Evolutionary conservation across 2,888 invertebrate genomes (phyloP), one percentile per base, ranked within the genome.

Genomic region (Ceratothoa steindachneri): DNA sequence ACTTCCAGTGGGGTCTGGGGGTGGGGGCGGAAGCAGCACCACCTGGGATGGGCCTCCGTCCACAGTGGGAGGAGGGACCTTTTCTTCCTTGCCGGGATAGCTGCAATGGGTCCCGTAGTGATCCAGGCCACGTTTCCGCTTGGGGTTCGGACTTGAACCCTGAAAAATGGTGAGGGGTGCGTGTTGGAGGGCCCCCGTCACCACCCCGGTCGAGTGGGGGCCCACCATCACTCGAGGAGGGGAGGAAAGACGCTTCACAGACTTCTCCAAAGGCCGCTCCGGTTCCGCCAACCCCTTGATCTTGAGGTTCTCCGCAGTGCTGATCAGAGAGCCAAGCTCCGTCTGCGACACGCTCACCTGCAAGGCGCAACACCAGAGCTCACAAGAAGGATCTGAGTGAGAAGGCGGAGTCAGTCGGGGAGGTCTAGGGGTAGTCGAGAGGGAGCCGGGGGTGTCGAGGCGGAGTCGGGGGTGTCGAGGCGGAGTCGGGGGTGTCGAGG

Each of bases 261-360:
- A 69, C 67, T 79, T 79, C 41, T 79, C 79, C 24, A 70, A 60
- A 19, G 79, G 79, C 55, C 75, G 69, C 24, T 79, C 79, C 3
- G 79, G 79, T 69, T 79, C 79, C 7, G 79, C 79, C 15, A 79
- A 74, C 31, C 79, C 79, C 53, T 79, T 79, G n/a, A 79, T 79
- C 68, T 79, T 79, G 28, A 79, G 71, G 30, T 79, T 79, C 41
- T 79, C 79, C 1, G 79, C 79, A 5, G 79, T 79, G 66, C 79
- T 79, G 66, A 79, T 79, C 22, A 79, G 68, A 7, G 79, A 79
- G 5, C 73, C 79, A 60, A 79, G 71, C 67, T 79, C 79, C 29
- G 76, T 72, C 51, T 79, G 79, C 24, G 79, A 79, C 52, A 79
- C 79, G 67, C 79, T 79, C 15, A 79, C 79, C 79, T 79, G 72